Evolutionary conservation across 2,113 vertebrate genomes (phyloP), one percentile per base, ranked within the genome.

Genomic region (Tetraodon nigroviridis): DNA sequence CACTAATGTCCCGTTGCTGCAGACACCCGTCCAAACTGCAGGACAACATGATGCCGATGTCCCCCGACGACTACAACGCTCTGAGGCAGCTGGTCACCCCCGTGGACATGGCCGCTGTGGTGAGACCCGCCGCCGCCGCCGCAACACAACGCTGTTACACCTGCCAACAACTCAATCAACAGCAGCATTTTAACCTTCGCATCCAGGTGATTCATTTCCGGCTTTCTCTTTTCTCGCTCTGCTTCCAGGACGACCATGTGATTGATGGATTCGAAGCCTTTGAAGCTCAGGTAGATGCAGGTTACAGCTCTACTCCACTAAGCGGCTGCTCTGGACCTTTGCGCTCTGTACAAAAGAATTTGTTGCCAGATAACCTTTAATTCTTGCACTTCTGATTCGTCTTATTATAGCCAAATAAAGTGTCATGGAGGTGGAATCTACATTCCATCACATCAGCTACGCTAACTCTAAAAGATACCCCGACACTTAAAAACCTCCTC

Each of bases 21-120:
- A 98, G 95, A 32, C 92, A 90, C 47, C 91, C 94, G 2, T 93
- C 93, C 58, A 91, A 90, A 69, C 90, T 95, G 57, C 94, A 94
- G 4, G 94, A 96, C 40, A 93, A 91, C 71, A 93, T 99, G 67
- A 90, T 98, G 53, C 96, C 96, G 32, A 93, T 99, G 92, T 95
- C 95, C 20, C 92, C 93, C 0, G 97, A 96, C 22, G 94, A 93
- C 37, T 98, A 90, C n/a, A 91, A 86, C 0, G 92, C 81, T 40
- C 75, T 99, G 54, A 86, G 90, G 18, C 84, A 83, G 40, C 86
- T 88, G 4, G 86, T 98, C 61, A 79, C 84, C n/a, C 40, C 85
- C 0, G 83, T 90, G 3, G 93, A 94, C 64, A 86, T 97, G 0
- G 90, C 93, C 1, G 92, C 81, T 1, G 88, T 94, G 91, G 95